phyloP scores from a whole-genome alignment of 53 echinoderm and acorn worm genomes.

The Crossaster papposus region DNA sequence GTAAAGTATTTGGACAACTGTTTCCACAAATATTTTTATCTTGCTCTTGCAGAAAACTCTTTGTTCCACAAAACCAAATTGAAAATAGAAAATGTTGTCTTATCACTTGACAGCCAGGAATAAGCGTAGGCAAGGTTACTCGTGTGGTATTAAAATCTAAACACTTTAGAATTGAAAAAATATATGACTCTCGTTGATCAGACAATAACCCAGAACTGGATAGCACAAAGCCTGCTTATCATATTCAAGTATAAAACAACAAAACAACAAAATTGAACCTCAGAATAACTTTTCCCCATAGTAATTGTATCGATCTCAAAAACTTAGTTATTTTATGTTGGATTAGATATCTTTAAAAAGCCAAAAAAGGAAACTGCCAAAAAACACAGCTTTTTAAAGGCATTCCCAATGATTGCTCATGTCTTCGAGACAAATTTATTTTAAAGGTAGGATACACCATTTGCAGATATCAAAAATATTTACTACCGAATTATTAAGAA shows the following conservation, averaged over 20 bases:
- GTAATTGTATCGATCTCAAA: too few species aligned
- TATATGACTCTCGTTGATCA: neutral
- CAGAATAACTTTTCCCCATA: too few species aligned
- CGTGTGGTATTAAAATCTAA: neutral
- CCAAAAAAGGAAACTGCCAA: neutral
- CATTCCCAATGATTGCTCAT: neutral
- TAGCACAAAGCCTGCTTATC: too few species aligned
- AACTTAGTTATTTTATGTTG: too few species aligned
- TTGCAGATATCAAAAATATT: too few species aligned
- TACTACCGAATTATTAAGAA: too few species aligned
- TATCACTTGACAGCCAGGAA: neutral
- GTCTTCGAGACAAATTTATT: slow-evolving; percentile 7
- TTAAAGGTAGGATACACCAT: too few species aligned
- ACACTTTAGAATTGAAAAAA: neutral
- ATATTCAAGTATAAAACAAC: too few species aligned
- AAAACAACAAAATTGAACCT: too few species aligned
- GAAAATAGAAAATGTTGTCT: neutral
- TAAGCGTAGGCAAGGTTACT: neutral
- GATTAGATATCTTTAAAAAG: neutral
- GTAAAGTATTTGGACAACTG: neutral
- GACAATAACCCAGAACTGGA: neutral
- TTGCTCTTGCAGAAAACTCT: neutral
- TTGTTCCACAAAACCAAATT: neutral
- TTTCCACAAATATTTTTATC: neutral
- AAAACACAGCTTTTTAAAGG: neutral